These are phyloP conservation scores for Brienomyrus longianalis DNA, from an alignment of 2,113 vertebrate species.

Conservation along the genomic window DNA sequence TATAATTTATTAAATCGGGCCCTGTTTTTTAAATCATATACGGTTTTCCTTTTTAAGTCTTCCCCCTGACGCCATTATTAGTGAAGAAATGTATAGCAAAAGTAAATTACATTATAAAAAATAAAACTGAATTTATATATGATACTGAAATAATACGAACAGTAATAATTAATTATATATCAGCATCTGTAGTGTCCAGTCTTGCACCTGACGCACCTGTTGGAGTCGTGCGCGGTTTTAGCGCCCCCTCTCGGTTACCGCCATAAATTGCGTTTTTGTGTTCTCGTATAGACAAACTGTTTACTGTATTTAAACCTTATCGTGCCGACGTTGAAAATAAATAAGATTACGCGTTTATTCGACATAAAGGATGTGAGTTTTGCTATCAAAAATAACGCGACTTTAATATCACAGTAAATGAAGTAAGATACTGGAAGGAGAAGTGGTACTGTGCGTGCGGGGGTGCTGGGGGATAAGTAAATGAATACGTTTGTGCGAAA, in stretches of 20 bases:
- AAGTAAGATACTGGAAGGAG: background rate
- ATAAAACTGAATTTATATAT: background rate
- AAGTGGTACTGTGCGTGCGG: background rate
- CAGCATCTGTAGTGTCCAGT: background rate
- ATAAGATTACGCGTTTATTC: background rate
- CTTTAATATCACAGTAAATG: background rate
- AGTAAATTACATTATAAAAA: background rate
- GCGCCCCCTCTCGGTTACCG: conserved; percentile 6
- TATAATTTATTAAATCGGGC: background rate
- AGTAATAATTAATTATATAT: background rate
- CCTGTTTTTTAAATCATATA: background rate
- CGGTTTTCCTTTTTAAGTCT: background rate
- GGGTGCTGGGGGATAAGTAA: background rate
- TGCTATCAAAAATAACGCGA: background rate
- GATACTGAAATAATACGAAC: background rate
- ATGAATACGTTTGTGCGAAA: background rate
- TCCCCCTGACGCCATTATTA: background rate
- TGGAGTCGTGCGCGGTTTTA: conserved; percentile 2
- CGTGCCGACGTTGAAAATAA: background rate
- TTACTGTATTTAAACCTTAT: conserved; percentile 20
- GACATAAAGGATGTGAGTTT: background rate
- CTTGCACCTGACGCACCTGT: conserved; percentile 14
- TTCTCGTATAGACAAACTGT: conserved; percentile 4
- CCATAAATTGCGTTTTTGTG: background rate
- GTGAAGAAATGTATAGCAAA: background rate